Percentiles rank a stretch among this genome's conserved stretches.
Conservation (phyloP, 2,888 invertebrate genomes). For the Hirtodrosophila cameraria region DNA sequence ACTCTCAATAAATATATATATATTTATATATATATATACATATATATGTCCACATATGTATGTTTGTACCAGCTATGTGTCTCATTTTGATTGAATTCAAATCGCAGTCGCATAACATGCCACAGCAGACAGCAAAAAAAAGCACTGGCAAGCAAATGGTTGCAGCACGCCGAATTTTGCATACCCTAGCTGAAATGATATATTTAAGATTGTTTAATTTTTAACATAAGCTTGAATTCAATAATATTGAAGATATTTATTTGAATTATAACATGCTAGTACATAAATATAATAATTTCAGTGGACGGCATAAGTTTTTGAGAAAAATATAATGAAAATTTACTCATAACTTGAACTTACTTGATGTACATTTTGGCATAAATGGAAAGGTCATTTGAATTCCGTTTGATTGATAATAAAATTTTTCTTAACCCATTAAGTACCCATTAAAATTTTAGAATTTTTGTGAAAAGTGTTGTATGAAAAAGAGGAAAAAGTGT, state of each 20-base stretch:
- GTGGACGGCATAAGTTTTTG: too few species aligned
- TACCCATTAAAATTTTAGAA: too few species aligned
- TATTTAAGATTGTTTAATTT: neutral
- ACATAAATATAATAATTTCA: too few species aligned
- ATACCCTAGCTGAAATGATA: slow-evolving; percentile 31
- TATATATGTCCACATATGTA: slow-evolving; percentile 5
- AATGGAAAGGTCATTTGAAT: too few species aligned
- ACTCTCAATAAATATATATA: slow-evolving; percentile 23
- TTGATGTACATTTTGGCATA: too few species aligned
- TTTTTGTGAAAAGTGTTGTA: too few species aligned
- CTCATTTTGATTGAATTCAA: slow-evolving; percentile 83
- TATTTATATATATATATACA: neutral
- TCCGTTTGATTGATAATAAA: too few species aligned
- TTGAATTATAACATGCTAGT: neutral
- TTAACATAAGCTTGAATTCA: too few species aligned
- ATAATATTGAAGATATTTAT: neutral
- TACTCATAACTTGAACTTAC: too few species aligned
- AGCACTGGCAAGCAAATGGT: slow-evolving; percentile 13
- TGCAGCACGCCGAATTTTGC: slow-evolving; percentile 5
- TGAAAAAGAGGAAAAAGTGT: too few species aligned
- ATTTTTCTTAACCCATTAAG: too few species aligned
- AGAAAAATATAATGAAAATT: too few species aligned
- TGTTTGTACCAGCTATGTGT: slow-evolving; percentile 4
- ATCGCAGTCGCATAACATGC: slow-evolving; percentile 74
- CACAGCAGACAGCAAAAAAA: slow-evolving; percentile 54